A percentile compares a stretch with the other conserved stretches of the same genome.
These are phyloP conservation scores for Lithobates pipiens DNA, from an alignment of 2,797 vertebrate genomes.

Conservation along the genomic window DNA sequence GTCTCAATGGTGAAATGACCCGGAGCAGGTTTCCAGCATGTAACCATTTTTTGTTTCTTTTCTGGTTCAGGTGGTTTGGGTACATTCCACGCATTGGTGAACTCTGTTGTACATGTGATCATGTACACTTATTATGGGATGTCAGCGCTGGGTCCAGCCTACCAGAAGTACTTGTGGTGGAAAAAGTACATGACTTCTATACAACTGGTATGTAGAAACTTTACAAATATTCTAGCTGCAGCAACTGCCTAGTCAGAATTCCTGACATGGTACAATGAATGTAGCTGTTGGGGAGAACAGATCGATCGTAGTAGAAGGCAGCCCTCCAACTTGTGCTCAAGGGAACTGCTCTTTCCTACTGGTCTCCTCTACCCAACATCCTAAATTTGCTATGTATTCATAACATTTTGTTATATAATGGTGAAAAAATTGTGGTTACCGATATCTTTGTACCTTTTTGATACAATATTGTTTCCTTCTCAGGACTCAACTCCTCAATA, in stretches of 20 bases:
- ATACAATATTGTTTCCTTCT: no score
- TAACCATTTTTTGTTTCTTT: slow-evolving; percentile 6
- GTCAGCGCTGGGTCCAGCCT: slow-evolving; percentile 89
- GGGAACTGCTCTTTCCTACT: no score
- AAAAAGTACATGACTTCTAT: slow-evolving; percentile 95
- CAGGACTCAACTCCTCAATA: no score
- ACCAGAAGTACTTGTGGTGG: slow-evolving; percentile 96
- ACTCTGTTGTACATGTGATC: slow-evolving; percentile 90
- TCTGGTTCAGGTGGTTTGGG: slow-evolving; percentile 87
- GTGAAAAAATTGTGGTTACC: no score
- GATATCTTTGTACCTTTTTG: no score
- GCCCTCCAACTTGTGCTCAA: no score
- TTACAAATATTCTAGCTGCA: not conserved
- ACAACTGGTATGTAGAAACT: slow-evolving; percentile 85
- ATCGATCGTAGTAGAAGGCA: no score
- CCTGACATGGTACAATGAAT: not conserved
- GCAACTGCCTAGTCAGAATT: not conserved
- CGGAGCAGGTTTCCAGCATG: not conserved
- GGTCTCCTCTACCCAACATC: no score
- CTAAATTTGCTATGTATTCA: no score
- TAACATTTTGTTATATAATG: no score
- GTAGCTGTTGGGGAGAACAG: not conserved
- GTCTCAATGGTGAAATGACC: not conserved
- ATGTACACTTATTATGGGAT: slow-evolving; percentile 97
- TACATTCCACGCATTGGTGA: slow-evolving; percentile 93